Base-by-base conservation (phyloP, 2,888 invertebrate genomes). In the Helobdella robusta region DNA sequence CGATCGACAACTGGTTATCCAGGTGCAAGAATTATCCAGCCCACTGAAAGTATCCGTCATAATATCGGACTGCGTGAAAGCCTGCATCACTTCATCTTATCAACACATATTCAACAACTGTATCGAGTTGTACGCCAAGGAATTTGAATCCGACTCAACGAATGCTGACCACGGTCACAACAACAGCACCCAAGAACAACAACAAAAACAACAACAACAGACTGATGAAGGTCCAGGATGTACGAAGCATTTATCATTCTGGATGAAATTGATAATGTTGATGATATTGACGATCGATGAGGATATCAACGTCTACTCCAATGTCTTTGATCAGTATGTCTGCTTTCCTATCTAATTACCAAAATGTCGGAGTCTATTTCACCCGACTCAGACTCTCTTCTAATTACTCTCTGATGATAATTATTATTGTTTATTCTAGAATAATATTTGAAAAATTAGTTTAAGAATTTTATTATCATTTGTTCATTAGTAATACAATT, bases 51-150 rank as follows among this genome's bases (percentile, higher is more conserved):
- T 98, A 68, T 93, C 93, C 80, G 91, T 91, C 30, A 97, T 98
- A 48, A 97, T 98, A 63, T 95, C 94, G 83, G 97, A 98, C 83
- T 99, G 98, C 81, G 98, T 95, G 65, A 95, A 92, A 79, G 95
- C 95, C 65, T 98, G 98, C 82, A 87, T 98, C 77, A 86, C 93
- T 79, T 93, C 95, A 70, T 98, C 98, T 73, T 98, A 98, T 84
- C 94, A 97, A 83, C 93, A 97, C 83, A 85, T 98, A 70, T 98
- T 97, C 81, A 95, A 95, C 80, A 95, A 98, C 82, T 97, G 97
- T 77, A 92, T 93, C 80, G 97, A 98, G 76, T 83, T 97, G 48
- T 97, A 91, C 82, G 89, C 89, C 69, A 71, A 79, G 58, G 78
- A 79, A 70, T 79, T 78, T 70, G 78, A 77, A 68, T 72, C 74